Evolutionary conservation across 1,140 invertebrate species (phyloP), one percentile per base, ranked within the genome.

Genomic region (Sitodiplosis mosellana): DNA sequence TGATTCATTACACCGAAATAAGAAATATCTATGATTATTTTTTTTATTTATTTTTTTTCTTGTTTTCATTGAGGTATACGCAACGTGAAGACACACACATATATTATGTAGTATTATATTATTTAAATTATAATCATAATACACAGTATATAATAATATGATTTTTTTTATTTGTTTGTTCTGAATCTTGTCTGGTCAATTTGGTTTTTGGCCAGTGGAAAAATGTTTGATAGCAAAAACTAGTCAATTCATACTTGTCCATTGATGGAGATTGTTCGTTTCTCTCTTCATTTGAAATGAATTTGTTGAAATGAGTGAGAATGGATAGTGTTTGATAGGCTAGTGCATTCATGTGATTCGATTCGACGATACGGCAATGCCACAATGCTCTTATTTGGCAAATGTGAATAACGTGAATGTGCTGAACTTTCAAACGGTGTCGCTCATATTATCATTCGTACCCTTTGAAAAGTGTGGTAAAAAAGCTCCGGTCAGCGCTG

Each of bases 11-110:
- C 44, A 46, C 44, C n/a, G 7, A 46, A 3, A 46, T 46, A 33
- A 17, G 10, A 17, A 33, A 33, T 46, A 33, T 18, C 2, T 22
- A 33, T 34, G 22, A 46, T n/a, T 15, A 15, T 33, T 52, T 55
- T 49, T 56, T 43, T 48, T 45, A 20, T 48, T 43, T 49, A 4
- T 40, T 38, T 45, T 36, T 40, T 45, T 21, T 40, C 38, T 49
- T 49, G 19, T 27, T 49, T 45, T 45, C 10, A 55, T 63, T 63
- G 61, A 63, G 61, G 61, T 63, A 63, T 63, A 63, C 61, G 58
- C 60, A 59, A 63, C 60, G 55, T 61, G 55, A 63, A 63, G 61
- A 63, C 60, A 63, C 61, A 63, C 60, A 63, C 58, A 63, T 58
- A 58, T 54, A 59, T 55, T 56, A 54, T 27, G 59, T 55, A 56